Evolutionary conservation across 2,888 invertebrate genomes (phyloP), one percentile per base, ranked within the genome.

Genomic region (Tipula vernalis): DNA sequence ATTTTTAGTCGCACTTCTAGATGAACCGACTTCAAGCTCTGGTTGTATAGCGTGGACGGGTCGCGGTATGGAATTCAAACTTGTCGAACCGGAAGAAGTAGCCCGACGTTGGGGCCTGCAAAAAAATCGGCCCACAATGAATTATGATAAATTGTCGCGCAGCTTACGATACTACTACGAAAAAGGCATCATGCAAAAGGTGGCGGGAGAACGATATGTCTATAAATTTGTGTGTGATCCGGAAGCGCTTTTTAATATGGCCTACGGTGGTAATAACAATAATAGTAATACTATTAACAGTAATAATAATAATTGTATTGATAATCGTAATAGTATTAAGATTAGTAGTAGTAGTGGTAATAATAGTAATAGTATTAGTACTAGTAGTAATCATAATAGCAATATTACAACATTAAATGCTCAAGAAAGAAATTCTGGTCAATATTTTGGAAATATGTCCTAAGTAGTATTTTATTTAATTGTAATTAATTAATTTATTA

Each of bases 161-260:
- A 98, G 98, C 0, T 93, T 98, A 71, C 94, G 98, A n/a, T 98
- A 98, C 90, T 98, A 98, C 91, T 98, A 98, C 91, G 98, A 98
- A 91, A 98, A 98, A 91, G 98, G 98, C n/a, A 98, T 98, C 89
- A 98, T 98, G 98, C 98, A 98, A 92, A 98, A 98, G 92, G 98
- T 98, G 0, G 97, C 97, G 87, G 98, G 96, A 0, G 98, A 98
- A 90, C 94, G 98, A 89, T 98, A 98, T 92, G 98, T 98, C 12
- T 98, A 98, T 93, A 97, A 98, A 90, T 98, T 98, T 91, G 98
- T 98, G 0, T 98, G 98, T 91, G 98, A 98, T 91, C 98, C 98
- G 0, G 97, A 97, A 88, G 97, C 97, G 0, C 92, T 97, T 3
- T 97, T 97, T 92, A 96, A 95, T 89, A 96, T 97, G 96, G 95